These are phyloP conservation scores for Opisthograptis luteolata DNA, from an alignment of 2,888 invertebrate genomes.

Conservation along the genomic window DNA sequence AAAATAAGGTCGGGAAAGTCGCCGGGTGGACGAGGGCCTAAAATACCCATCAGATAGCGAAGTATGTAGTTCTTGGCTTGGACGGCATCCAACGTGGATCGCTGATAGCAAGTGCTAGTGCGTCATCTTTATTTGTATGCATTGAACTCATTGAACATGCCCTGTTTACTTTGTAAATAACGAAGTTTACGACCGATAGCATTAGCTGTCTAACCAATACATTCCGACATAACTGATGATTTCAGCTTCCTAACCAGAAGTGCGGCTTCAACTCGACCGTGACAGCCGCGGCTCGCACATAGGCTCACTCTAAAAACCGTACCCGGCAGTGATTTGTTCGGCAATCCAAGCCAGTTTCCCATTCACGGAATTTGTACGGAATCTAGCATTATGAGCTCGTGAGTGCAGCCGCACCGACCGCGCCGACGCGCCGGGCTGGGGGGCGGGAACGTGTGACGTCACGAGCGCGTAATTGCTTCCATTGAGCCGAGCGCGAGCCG, in stretches of 20 bases:
- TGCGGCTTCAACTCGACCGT: background rate
- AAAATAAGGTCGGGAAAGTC: constrained; percentile 10
- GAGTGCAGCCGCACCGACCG: constrained; percentile 36
- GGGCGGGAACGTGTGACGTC: constrained; percentile 65
- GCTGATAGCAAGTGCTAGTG: constrained; percentile 17
- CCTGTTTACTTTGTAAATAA: constrained; percentile 10
- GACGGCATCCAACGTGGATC: constrained; percentile 17
- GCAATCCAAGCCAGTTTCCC: constrained; percentile 25
- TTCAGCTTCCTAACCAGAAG: background rate
- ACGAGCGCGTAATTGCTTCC: constrained; percentile 65
- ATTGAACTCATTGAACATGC: constrained; percentile 4
- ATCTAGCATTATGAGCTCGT: constrained; percentile 3
- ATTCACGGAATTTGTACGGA: constrained; percentile 22
- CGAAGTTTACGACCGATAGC: constrained; percentile 1
- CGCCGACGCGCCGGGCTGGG: constrained; percentile 16
- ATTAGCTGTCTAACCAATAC: background rate
- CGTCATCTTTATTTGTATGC: constrained; percentile 19
- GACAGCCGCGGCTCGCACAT: constrained; percentile 3
- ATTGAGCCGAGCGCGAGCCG: constrained; percentile 68
- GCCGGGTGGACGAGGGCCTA: constrained; percentile 5
- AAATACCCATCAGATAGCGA: constrained; percentile 12
- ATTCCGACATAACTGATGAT: background rate
- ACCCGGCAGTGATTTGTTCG: constrained; percentile 14
- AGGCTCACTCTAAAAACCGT: constrained; percentile 6
- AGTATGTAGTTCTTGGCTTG: constrained; percentile 20